phyloP scores from a whole-genome alignment of 1,140 invertebrate genomes.

The Drosophila eugracilis region DNA sequence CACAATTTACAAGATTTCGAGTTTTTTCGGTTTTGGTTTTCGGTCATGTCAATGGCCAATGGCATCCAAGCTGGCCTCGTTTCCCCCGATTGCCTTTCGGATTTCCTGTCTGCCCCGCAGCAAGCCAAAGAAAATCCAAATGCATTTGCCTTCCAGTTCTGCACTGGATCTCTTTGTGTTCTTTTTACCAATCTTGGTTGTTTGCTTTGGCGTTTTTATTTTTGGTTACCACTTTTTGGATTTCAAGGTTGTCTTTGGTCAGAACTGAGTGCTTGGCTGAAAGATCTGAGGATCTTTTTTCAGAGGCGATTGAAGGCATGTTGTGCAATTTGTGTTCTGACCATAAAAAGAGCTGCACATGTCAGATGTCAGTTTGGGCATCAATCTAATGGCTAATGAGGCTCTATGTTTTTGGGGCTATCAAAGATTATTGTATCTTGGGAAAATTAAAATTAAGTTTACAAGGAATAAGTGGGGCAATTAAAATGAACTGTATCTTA shows the following conservation, averaged over 20 bases:
- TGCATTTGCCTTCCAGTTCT: slow-evolving; percentile 35
- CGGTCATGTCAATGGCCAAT: slow-evolving; percentile 70
- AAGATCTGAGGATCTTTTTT: slow-evolving; percentile 37
- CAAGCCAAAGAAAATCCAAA: slow-evolving; percentile 16
- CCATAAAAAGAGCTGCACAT: slow-evolving; percentile 48
- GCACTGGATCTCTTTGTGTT: slow-evolving; percentile 28
- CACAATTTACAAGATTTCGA: slow-evolving; percentile 32
- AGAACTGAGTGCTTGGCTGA: neutral
- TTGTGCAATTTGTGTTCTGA: slow-evolving; percentile 48
- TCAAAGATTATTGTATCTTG: neutral
- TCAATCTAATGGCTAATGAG: slow-evolving; percentile 25
- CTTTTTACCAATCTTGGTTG: slow-evolving; percentile 23
- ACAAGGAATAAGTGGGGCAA: slow-evolving; percentile 14
- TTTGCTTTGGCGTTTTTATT: slow-evolving; percentile 25
- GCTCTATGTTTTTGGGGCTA: neutral
- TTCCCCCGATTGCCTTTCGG: slow-evolving; percentile 56
- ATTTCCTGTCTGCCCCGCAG: slow-evolving; percentile 59
- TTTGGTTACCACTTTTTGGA: slow-evolving; percentile 51
- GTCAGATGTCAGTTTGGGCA: slow-evolving; percentile 47
- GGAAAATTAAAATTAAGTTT: neutral
- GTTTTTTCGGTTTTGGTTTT: slow-evolving; percentile 23
- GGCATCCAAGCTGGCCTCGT: slow-evolving; percentile 66
- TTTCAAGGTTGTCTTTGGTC: slow-evolving; percentile 60
- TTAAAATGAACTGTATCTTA: neutral
- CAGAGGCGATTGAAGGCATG: slow-evolving; percentile 23